phyloP scores from a whole-genome alignment of 2,888 invertebrate genomes.

The Dione juno region DNA sequence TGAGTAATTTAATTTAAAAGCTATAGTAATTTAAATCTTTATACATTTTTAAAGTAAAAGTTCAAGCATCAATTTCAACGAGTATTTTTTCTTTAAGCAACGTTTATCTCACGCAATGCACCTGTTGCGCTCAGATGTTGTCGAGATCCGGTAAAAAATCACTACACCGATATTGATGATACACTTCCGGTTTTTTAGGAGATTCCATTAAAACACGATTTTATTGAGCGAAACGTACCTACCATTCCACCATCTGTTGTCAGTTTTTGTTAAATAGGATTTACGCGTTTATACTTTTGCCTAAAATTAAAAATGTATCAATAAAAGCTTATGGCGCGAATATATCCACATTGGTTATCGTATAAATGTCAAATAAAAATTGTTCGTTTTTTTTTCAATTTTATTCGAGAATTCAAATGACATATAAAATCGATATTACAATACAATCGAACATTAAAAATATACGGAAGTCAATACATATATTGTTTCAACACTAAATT shows the following conservation, averaged over 20 bases:
- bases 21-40: too few relatives aligned
- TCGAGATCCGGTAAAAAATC: constrained; percentile 62
- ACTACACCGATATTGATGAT: constrained; percentile 62
- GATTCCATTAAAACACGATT: constrained; percentile 52
- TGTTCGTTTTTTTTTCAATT: too few relatives aligned
- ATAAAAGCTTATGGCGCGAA: too few relatives aligned
- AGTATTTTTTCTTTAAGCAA: constrained; percentile 35
- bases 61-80: constrained; percentile 35
- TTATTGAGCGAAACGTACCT: constrained; percentile 53
- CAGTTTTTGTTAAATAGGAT: constrained; percentile 39
- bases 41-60: background rate
- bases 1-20: too few relatives aligned
- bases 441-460: background rate
- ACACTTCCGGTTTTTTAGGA: constrained; percentile 59
- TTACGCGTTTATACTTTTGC: constrained; percentile 9
- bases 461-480: background rate
- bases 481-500: constrained; percentile 11
- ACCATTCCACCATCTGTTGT: constrained; percentile 61
- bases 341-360: background rate
- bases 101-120: constrained; percentile 53
- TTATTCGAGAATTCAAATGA: background rate
- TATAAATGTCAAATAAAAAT: too few relatives aligned
- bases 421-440: background rate
- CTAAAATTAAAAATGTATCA: background rate
- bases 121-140: constrained; percentile 65